These are phyloP conservation scores for Xenopus laevis DNA, from an alignment of 2,113 vertebrate genomes.

Conservation along the genomic window DNA sequence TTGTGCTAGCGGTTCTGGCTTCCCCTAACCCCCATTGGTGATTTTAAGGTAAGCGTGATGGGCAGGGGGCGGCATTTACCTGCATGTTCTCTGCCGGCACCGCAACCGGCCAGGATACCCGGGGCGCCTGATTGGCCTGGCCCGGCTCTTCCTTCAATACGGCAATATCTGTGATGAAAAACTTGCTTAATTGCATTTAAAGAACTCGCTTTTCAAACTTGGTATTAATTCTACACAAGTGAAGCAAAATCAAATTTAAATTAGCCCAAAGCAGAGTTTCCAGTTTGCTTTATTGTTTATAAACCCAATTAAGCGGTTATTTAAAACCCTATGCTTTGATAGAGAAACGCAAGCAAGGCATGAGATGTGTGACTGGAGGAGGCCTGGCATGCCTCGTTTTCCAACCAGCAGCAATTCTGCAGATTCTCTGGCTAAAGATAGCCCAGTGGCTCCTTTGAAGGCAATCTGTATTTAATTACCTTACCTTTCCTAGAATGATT, in stretches of 20 bases:
- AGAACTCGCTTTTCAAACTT: slow-evolving; percentile 2
- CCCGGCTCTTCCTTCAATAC: no score
- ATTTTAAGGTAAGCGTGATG: no score
- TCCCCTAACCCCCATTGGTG: no score
- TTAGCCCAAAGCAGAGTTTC: slow-evolving; percentile 10
- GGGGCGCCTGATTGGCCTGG: no score
- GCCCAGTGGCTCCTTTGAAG: background rate
- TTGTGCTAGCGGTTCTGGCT: no score
- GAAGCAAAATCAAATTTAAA: slow-evolving; percentile 4
- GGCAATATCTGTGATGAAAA: background rate
- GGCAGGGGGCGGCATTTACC: no score
- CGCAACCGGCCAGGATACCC: no score
- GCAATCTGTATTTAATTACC: background rate
- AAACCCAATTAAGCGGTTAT: slow-evolving; percentile 31
- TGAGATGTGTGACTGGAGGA: background rate
- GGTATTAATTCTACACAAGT: background rate
- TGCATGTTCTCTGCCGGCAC: no score
- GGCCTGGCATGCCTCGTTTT: slow-evolving; percentile 15
- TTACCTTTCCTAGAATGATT: background rate
- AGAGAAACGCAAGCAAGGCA: slow-evolving; percentile 4
- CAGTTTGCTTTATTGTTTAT: slow-evolving; percentile 16
- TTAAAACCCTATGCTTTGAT: slow-evolving; percentile 12
- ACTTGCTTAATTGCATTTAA: slow-evolving; percentile 13
- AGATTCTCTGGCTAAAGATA: slow-evolving; percentile 21
- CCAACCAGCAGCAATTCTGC: slow-evolving; percentile 1